These are phyloP conservation scores for Tetragonisca angustula DNA, from an alignment of 2,888 invertebrate species.

Conservation along the genomic window DNA sequence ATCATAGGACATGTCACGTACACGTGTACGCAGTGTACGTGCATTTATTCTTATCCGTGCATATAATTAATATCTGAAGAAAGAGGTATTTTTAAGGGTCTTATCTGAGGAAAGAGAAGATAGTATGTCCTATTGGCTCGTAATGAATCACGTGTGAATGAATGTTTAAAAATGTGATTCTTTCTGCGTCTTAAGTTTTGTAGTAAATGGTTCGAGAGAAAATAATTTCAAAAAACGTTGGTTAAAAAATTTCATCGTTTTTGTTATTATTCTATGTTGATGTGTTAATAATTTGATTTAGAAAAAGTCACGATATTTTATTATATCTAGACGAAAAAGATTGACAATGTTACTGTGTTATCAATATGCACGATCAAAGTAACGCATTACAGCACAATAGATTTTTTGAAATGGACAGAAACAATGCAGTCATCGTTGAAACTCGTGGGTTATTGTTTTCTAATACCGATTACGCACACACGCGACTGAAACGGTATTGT, in stretches of 20 bases:
- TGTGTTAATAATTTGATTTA: neutral
- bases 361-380: conserved; percentile 31
- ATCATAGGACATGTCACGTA: conserved; percentile 25
- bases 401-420: conserved; percentile 21
- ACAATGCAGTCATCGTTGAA: conserved; percentile 16
- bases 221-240: neutral
- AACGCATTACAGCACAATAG: conserved; percentile 26
- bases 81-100: conserved; percentile 26
- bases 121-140: conserved; percentile 6
- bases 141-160: conserved; percentile 20
- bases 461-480: conserved; percentile 28
- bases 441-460: conserved; percentile 24
- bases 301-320: neutral
- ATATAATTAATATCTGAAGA: conserved; percentile 4
- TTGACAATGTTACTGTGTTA: conserved; percentile 24
- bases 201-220: neutral
- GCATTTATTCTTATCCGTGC: neutral
- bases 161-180: conserved; percentile 8
- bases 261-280: neutral
- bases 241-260: neutral
- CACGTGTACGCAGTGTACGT: neutral
- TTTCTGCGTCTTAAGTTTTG: neutral
- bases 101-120: conserved; percentile 23
- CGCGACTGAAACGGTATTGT: neutral
- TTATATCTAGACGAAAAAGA: neutral